Evolutionary conservation across 53 echinoderm and acorn worm species (phyloP).

Genomic region (Paracentrotus lividus): DNA sequence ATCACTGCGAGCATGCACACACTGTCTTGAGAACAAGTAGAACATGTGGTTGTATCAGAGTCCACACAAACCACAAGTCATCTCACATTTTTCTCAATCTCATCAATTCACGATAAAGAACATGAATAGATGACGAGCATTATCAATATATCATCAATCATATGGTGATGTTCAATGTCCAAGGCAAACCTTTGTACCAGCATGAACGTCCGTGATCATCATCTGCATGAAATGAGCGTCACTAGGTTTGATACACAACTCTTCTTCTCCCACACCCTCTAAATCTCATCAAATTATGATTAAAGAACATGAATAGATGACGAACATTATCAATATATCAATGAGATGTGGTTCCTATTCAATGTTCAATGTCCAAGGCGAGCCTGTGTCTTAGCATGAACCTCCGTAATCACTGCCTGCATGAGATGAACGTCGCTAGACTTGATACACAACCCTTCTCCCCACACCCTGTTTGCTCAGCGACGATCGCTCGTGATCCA

Average conservation of each 20-base stretch:
- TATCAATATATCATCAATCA: neutral
- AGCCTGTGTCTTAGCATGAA: neutral
- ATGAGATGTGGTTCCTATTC: too few species aligned
- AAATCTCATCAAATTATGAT: neutral
- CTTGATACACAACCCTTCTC: constrained; percentile 4
- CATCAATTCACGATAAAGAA: neutral
- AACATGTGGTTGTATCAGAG: neutral
- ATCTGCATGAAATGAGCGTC: neutral
- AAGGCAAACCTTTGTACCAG: neutral
- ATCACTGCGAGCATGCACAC: neutral
- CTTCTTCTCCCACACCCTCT: constrained; percentile 40
- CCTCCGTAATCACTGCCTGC: neutral
- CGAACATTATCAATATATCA: neutral
- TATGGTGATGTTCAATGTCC: neutral
- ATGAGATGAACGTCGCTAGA: neutral
- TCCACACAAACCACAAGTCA: neutral
- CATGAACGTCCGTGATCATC: neutral
- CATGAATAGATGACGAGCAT: neutral
- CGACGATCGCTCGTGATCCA: constrained; percentile 25
- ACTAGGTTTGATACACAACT: neutral
- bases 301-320: neutral
- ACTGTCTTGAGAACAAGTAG: neutral
- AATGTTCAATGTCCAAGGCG: neutral
- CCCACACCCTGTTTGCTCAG: constrained; percentile 56
- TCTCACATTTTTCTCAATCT: neutral